Evolutionary conservation across 2,797 vertebrate genomes (phyloP).

Genomic region (Nasua narica): DNA sequence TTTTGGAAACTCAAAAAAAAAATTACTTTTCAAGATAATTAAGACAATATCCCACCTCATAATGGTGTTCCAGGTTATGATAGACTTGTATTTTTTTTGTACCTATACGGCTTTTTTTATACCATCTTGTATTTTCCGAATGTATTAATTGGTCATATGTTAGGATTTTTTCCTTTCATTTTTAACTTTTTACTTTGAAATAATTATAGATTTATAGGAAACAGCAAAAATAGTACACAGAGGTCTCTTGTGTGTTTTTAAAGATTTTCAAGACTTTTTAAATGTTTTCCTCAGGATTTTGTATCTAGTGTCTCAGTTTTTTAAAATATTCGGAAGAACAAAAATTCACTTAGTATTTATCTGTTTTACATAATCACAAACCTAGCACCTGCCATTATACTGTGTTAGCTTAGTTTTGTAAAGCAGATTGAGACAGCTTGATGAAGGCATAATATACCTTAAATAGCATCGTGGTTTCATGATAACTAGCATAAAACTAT

Average conservation of each 20-base stretch:
- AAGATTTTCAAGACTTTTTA: not conserved
- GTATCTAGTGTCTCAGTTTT: not conserved
- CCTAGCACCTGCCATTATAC: not conserved
- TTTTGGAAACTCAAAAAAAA: too few species aligned
- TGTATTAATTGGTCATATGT: not conserved
- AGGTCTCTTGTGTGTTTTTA: not conserved
- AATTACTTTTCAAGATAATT: not conserved
- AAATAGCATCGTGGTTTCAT: not conserved
- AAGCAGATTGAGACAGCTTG: constrained; percentile 42
- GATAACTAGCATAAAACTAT: not conserved
- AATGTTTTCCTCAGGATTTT: constrained; percentile 26
- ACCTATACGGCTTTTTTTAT: not conserved
- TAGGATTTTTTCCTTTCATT: not conserved
- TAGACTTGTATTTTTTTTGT: not conserved
- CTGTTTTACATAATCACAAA: constrained; percentile 21
- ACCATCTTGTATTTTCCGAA: constrained; percentile 11
- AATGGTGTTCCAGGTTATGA: not conserved
- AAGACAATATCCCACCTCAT: not conserved
- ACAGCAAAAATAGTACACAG: not conserved
- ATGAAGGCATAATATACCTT: not conserved
- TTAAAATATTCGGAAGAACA: constrained; percentile 2
- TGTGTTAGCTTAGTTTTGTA: constrained; percentile 6
- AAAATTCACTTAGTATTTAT: constrained; percentile 5
- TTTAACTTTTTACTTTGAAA: constrained; percentile 42
- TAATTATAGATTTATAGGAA: constrained; percentile 12